Percentiles rank a stretch among this genome's conserved stretches.
Conservation (phyloP, 2,888 invertebrate genomes). For the Zygogramma bicolorata region DNA sequence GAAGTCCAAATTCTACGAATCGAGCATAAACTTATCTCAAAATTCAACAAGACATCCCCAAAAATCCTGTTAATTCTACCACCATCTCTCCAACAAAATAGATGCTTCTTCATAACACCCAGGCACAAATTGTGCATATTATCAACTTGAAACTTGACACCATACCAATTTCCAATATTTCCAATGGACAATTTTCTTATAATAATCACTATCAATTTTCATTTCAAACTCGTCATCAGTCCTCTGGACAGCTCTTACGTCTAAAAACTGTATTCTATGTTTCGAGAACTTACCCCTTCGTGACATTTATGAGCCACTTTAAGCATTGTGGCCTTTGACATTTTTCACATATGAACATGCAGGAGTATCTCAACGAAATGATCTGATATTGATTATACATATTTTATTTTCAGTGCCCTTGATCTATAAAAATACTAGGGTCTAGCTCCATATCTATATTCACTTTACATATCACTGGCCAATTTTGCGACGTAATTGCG, state of each 20-base stretch:
- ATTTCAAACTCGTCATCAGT: slow-evolving; percentile 29
- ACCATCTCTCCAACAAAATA: slow-evolving; percentile 33
- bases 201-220: background rate
- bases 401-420: slow-evolving; percentile 6
- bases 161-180: background rate
- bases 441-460: background rate
- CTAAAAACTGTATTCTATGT: slow-evolving; percentile 40
- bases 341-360: slow-evolving; percentile 41
- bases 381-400: slow-evolving; percentile 24
- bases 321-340: slow-evolving; percentile 42
- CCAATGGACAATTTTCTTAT: slow-evolving; percentile 7
- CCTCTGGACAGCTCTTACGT: slow-evolving; percentile 38
- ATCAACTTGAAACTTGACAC: slow-evolving; percentile 1
- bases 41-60: slow-evolving; percentile 1
- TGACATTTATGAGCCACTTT: slow-evolving; percentile 49
- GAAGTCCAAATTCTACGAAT: slow-evolving; percentile 37
- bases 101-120: background rate
- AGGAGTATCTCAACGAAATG: slow-evolving; percentile 45
- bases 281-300: slow-evolving; percentile 37
- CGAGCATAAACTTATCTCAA: background rate
- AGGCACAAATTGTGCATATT: slow-evolving; percentile 4
- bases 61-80: slow-evolving; percentile 29
- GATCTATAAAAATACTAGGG: background rate
- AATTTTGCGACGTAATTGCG: too few species aligned
- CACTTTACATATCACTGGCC: background rate